Conservation (phyloP, 1,140 invertebrate species). For the Drosophila leontia region DNA sequence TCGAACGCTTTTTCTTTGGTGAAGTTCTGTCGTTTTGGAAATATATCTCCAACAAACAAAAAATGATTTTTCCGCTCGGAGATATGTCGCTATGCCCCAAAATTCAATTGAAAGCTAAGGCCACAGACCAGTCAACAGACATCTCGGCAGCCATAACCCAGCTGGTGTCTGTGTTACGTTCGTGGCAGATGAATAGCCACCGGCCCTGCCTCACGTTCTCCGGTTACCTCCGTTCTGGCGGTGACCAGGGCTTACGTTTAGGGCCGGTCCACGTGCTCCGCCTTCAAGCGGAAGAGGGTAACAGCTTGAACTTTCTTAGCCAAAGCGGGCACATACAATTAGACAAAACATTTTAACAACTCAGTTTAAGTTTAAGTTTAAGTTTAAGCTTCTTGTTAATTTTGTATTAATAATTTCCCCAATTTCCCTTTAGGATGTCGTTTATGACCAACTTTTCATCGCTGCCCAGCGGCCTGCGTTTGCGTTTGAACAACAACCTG, state of each 20-base stretch:
- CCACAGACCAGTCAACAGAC: constrained; percentile 82
- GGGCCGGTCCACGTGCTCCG: constrained; percentile 50
- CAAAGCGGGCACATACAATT: constrained; percentile 47
- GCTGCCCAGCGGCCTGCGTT: constrained; percentile 86
- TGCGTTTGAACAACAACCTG: constrained; percentile 75
- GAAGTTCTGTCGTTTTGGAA: too few species aligned
- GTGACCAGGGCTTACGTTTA: constrained; percentile 25
- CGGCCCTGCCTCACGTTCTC: constrained; percentile 17
- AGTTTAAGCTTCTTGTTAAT: too few species aligned
- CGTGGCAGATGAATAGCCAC: constrained; percentile 71
- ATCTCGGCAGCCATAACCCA: constrained; percentile 41
- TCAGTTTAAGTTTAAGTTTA: too few species aligned
- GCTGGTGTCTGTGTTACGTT: constrained; percentile 77
- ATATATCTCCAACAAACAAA: too few species aligned
- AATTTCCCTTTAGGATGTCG: constrained; percentile 83
- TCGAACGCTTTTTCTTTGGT: too few species aligned
- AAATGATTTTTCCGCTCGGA: too few species aligned
- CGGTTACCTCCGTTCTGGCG: constrained; percentile 58
- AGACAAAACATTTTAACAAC: too few species aligned
- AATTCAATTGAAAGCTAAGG: background rate
- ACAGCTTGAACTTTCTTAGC: constrained; percentile 9
- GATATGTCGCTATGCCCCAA: background rate
- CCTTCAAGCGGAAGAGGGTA: constrained; percentile 3
- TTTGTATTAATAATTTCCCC: background rate
- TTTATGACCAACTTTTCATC: constrained; percentile 90